Evolutionary conservation across 2,888 invertebrate species (phyloP).

Genomic region (Mesorhabditis spiculigera): DNA sequence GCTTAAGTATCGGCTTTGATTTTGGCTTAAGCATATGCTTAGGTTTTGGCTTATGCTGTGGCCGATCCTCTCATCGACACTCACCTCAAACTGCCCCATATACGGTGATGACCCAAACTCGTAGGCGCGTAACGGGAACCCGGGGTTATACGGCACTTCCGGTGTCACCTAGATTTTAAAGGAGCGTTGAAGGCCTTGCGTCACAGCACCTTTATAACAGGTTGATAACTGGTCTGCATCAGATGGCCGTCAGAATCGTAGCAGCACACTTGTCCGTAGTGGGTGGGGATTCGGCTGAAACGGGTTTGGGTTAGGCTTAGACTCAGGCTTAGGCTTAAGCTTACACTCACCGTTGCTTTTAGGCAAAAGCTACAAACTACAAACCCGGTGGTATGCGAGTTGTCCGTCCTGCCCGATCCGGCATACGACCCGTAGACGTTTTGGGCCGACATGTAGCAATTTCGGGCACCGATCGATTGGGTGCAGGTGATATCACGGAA

Average conservation of each 20-base stretch:
- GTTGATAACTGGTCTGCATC: slow-evolving; percentile 89
- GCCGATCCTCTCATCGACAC: background rate
- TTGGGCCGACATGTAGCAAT: slow-evolving; percentile 68
- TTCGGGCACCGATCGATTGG: slow-evolving; percentile 82
- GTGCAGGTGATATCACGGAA: slow-evolving; percentile 67
- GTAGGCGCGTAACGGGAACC: slow-evolving; percentile 61
- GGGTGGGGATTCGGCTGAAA: slow-evolving; percentile 55
- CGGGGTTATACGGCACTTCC: slow-evolving; percentile 54
- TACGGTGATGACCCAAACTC: slow-evolving; percentile 87
- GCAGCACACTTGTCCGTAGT: slow-evolving; percentile 86
- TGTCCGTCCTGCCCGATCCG: slow-evolving; percentile 34
- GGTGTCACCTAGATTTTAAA: slow-evolving; percentile 24
- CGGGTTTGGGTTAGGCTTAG: background rate
- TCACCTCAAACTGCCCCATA: slow-evolving; percentile 85
- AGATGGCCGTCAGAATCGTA: slow-evolving; percentile 86
- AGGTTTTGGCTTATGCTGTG: no score
- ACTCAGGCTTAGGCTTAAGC: background rate
- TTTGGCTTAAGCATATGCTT: no score
- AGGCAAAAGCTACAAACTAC: background rate
- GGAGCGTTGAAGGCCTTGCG: slow-evolving; percentile 23
- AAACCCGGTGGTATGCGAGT: slow-evolving; percentile 32
- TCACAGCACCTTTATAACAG: slow-evolving; percentile 60
- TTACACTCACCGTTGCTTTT: slow-evolving; percentile 2
- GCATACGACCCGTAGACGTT: slow-evolving; percentile 51
- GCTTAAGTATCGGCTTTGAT: no score